phyloP scores from a whole-genome alignment of 2,888 invertebrate genomes.

The Fabriciana adippe region DNA sequence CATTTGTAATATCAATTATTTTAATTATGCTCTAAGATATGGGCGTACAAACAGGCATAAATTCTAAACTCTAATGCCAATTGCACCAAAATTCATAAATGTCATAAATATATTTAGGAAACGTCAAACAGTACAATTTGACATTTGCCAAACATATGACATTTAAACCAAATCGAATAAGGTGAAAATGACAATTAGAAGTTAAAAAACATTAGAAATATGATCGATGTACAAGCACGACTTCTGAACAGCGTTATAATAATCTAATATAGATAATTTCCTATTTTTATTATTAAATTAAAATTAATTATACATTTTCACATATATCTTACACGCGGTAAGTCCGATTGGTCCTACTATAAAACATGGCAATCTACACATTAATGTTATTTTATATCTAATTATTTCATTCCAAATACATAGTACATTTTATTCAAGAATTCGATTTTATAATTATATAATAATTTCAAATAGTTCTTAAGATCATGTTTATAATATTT shows the following conservation, averaged over 20 bases:
- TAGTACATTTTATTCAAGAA: slow-evolving; percentile 26
- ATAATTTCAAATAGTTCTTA: slow-evolving; percentile 12
- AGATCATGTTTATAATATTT: slow-evolving; percentile 3
- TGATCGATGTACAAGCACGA: slow-evolving; percentile 3
- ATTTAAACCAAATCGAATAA: no score
- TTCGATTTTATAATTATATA: slow-evolving; percentile 15
- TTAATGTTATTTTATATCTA: slow-evolving; percentile 25
- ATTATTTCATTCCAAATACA: slow-evolving; percentile 19
- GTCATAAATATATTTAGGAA: no score
- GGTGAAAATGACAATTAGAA: no score
- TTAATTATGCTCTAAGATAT: slow-evolving; percentile 19
- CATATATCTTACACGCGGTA: slow-evolving; percentile 33
- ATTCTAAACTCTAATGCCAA: neutral
- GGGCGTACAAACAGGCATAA: neutral
- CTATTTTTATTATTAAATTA: slow-evolving; percentile 41
- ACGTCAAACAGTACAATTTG: no score
- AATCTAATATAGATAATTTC: slow-evolving; percentile 3
- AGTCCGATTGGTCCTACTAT: slow-evolving; percentile 29
- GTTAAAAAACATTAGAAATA: no score
- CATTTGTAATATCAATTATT: slow-evolving; percentile 5
- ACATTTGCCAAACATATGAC: no score
- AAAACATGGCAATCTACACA: slow-evolving; percentile 34
- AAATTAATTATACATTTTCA: slow-evolving; percentile 45
- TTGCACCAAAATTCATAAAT: no score
- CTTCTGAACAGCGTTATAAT: neutral